These are phyloP conservation scores for Procambarus clarkii DNA, from an alignment of 1,140 invertebrate genomes.

Conservation along the genomic window DNA sequence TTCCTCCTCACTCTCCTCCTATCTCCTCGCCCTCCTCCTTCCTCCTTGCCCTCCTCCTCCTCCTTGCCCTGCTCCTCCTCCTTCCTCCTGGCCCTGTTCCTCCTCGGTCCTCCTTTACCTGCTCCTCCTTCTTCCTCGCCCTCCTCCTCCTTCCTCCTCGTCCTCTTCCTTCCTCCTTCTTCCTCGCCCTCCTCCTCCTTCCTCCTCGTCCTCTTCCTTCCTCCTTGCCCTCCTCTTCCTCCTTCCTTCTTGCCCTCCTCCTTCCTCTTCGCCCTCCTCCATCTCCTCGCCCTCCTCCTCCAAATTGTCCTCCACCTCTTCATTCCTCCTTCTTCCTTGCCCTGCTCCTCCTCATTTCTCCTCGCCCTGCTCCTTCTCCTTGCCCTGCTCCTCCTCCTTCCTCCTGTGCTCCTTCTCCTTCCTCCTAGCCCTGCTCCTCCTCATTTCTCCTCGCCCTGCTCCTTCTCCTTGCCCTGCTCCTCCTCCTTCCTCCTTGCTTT, in stretches of 20 bases:
- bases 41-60: neutral
- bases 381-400: neutral
- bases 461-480: neutral
- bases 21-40: too few species aligned
- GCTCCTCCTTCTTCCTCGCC: too few species aligned
- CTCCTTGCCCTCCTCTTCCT: neutral
- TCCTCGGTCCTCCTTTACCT: too few species aligned
- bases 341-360: too few species aligned
- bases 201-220: conserved; percentile 1
- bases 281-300: too few species aligned
- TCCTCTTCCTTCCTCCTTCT: neutral
- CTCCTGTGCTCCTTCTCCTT: too few species aligned
- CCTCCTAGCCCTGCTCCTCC: too few species aligned
- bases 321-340: too few species aligned
- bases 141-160: neutral
- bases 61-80: neutral
- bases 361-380: neutral
- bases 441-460: neutral
- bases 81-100: too few species aligned
- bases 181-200: neutral
- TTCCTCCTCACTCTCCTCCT: too few species aligned
- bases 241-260: neutral
- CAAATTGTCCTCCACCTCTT: too few species aligned
- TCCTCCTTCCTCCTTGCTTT: neutral
- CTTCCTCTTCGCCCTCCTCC: too few species aligned